Evolutionary conservation across 1,140 invertebrate genomes (phyloP).

Genomic region (Lanistes nyassanus): DNA sequence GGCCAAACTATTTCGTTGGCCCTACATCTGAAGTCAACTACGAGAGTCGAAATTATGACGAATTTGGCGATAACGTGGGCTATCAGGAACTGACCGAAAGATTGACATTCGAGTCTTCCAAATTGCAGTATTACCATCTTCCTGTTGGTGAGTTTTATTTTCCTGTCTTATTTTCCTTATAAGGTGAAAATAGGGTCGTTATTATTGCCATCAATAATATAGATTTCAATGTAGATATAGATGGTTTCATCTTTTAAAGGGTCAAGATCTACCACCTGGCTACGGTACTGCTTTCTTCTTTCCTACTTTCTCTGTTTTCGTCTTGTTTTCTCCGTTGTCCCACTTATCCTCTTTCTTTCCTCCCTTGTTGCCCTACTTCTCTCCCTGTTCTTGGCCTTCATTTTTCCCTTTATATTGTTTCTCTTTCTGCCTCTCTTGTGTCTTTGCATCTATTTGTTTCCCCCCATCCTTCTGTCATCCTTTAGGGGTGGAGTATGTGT

Average conservation of each 20-base stretch:
- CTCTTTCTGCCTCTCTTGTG: too few relatives aligned
- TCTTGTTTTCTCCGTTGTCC: not conserved
- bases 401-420: too few relatives aligned
- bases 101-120: slow-evolving; percentile 35
- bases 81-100: slow-evolving; percentile 52
- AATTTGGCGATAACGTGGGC: slow-evolving; percentile 61
- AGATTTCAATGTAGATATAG: not conserved
- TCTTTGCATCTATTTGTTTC: too few relatives aligned
- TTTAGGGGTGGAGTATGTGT: too few relatives aligned
- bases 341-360: not conserved
- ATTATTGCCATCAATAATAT: not conserved
- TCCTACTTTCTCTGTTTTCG: not conserved
- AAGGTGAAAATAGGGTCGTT: not conserved
- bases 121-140: slow-evolving; percentile 49
- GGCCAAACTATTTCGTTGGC: slow-evolving; percentile 44
- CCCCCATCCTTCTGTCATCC: too few relatives aligned
- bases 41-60: slow-evolving; percentile 48
- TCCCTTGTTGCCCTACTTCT: not conserved
- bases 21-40: slow-evolving; percentile 48
- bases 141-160: slow-evolving; percentile 44
- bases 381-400: not conserved
- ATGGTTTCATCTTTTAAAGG: not conserved
- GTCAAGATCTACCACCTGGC: too few relatives aligned
- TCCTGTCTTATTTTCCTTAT: not conserved
- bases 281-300: not conserved